Percentiles rank a stretch among this genome's conserved stretches.
These are phyloP conservation scores for Meghimatium bilineatum DNA, from an alignment of 2,888 invertebrate species.

Conservation along the genomic window DNA sequence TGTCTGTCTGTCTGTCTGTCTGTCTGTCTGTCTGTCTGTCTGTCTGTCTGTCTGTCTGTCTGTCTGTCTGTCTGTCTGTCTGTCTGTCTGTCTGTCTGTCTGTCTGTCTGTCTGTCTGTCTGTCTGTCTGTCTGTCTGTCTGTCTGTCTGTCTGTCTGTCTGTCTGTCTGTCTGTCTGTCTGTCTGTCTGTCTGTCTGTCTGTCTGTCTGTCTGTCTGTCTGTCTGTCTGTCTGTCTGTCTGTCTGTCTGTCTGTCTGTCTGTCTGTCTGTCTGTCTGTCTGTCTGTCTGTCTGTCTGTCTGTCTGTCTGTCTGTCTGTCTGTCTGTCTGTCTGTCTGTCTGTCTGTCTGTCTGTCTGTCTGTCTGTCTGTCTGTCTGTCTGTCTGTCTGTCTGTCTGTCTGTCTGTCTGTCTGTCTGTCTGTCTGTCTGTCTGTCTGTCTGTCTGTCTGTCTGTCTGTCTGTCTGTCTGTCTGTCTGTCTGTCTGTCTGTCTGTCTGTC, in stretches of 20 bases:
- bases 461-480: slow-evolving; percentile 19
- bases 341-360: slow-evolving; percentile 18
- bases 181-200: slow-evolving; percentile 14
- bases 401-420: slow-evolving; percentile 10
- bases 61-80: slow-evolving; percentile 14
- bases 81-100: slow-evolving; percentile 11
- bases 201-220: slow-evolving; percentile 14
- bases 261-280: slow-evolving; percentile 6
- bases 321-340: slow-evolving; percentile 13
- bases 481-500: slow-evolving; percentile 5
- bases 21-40: slow-evolving; percentile 16
- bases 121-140: slow-evolving; percentile 5
- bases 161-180: slow-evolving; percentile 15
- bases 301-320: slow-evolving; percentile 5
- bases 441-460: slow-evolving; percentile 11
- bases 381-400: slow-evolving; percentile 16
- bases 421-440: slow-evolving; percentile 14
- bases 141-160: slow-evolving; percentile 13
- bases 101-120: slow-evolving; percentile 19
- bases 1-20: slow-evolving; percentile 12
- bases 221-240: slow-evolving; percentile 10
- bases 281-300: slow-evolving; percentile 22
- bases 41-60: slow-evolving; percentile 10
- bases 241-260: slow-evolving; percentile 16
- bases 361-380: slow-evolving; percentile 12